Evolutionary conservation across 2,888 invertebrate genomes (phyloP).

Genomic region (Oscheius sp.): DNA sequence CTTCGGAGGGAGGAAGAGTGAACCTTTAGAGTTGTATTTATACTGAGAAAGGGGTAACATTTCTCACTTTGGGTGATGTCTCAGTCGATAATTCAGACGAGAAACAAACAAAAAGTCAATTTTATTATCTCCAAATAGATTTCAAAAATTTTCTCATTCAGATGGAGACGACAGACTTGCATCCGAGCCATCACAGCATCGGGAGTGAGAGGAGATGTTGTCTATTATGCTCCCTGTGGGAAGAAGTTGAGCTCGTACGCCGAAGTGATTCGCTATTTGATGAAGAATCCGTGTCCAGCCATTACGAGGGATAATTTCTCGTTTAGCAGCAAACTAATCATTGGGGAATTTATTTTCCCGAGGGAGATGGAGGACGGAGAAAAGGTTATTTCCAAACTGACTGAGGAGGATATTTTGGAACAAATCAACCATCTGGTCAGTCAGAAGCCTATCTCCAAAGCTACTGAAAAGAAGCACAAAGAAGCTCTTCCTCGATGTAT

Average conservation of each 20-base stretch:
- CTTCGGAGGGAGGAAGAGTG: too few relatives aligned
- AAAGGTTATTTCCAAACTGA: slow-evolving; percentile 74
- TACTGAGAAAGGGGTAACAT: too few relatives aligned
- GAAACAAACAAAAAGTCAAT: too few relatives aligned
- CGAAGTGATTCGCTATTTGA: slow-evolving; percentile 80
- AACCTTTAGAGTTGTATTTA: too few relatives aligned
- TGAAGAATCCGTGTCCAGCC: slow-evolving; percentile 77
- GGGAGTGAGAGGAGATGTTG: slow-evolving; percentile 91
- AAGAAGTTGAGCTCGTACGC: slow-evolving; percentile 77
- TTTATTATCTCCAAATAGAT: not conserved
- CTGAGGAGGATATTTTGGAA: slow-evolving; percentile 84
- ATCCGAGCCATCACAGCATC: slow-evolving; percentile 71
- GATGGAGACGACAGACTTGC: slow-evolving; percentile 63
- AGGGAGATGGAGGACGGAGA: slow-evolving; percentile 28
- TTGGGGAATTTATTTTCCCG: slow-evolving; percentile 83
- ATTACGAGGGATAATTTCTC: slow-evolving; percentile 88
- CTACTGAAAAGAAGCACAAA: slow-evolving; percentile 7
- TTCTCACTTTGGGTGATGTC: too few relatives aligned
- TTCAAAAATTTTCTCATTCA: slow-evolving; percentile 4
- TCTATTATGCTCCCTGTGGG: slow-evolving; percentile 81
- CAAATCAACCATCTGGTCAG: slow-evolving; percentile 73
- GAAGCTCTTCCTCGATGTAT: slow-evolving; percentile 5
- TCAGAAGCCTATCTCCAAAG: slow-evolving; percentile 16
- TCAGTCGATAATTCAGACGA: too few relatives aligned
- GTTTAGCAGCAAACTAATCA: slow-evolving; percentile 85